Percentiles rank a stretch among this genome's conserved stretches.
phyloP scores from a whole-genome alignment of 2,113 vertebrate species.

The Guaruba guarouba region DNA sequence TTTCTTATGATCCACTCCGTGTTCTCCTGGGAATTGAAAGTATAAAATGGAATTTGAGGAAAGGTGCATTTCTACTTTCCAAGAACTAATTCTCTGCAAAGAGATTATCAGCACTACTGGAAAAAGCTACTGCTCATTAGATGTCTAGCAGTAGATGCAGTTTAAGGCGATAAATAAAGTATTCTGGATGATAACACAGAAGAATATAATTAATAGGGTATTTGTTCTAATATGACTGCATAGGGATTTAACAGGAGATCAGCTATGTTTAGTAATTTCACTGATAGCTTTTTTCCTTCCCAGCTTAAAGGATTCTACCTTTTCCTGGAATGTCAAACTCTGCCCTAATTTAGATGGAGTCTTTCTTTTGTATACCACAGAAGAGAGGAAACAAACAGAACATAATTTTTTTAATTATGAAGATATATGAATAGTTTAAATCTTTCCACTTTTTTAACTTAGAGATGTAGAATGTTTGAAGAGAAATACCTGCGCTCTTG shows the following conservation, averaged over 20 bases:
- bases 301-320: not conserved
- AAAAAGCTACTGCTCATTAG: constrained; percentile 71
- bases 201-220: constrained; percentile 35
- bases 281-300: constrained; percentile 3
- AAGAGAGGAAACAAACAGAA: not conserved
- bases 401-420: not conserved
- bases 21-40: constrained; percentile 80
- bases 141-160: constrained; percentile 18
- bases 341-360: not conserved
- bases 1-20: constrained; percentile 58
- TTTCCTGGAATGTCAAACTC: not conserved
- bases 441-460: not conserved
- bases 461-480: not conserved
- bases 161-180: constrained; percentile 38
- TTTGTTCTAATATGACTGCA: constrained; percentile 25
- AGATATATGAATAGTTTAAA: not conserved
- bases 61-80: constrained; percentile 79
- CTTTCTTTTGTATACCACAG: not conserved
- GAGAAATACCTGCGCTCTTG: not conserved
- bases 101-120: constrained; percentile 74
- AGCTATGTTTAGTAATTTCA: constrained; percentile 31
- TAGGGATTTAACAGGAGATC: constrained; percentile 44
- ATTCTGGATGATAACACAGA: constrained; percentile 29
- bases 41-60: constrained; percentile 83
- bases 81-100: constrained; percentile 77